Evolutionary conservation across 2,888 invertebrate species (phyloP).

Genomic region (Pyrocoelia pectoralis): DNA sequence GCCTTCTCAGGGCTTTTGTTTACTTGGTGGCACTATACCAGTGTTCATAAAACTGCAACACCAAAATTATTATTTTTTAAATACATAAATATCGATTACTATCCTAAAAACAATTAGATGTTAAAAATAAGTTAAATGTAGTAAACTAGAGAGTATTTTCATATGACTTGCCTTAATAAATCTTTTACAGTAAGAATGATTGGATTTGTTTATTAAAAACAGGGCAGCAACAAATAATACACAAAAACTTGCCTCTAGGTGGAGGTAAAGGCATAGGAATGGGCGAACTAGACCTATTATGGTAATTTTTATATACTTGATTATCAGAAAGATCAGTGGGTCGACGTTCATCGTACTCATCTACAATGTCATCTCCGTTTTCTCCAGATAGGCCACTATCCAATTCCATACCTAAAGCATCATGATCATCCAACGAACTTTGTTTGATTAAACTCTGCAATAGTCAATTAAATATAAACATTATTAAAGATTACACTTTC

Average conservation of each 20-base stretch:
- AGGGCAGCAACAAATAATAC: too few species aligned
- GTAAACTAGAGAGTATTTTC: too few species aligned
- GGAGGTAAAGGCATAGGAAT: constrained; percentile 47
- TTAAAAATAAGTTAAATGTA: too few species aligned
- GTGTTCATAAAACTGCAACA: too few species aligned
- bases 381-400: constrained; percentile 70
- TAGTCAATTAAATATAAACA: constrained; percentile 37
- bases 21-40: too few species aligned
- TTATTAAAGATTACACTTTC: not conserved
- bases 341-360: constrained; percentile 64
- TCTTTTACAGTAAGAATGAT: too few species aligned
- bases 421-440: constrained; percentile 86
- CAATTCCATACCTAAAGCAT: constrained; percentile 76
- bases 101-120: too few species aligned
- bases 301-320: constrained; percentile 51
- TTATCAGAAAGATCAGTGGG: constrained; percentile 59
- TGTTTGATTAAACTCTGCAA: constrained; percentile 85
- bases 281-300: constrained; percentile 53
- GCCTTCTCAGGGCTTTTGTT: too few species aligned
- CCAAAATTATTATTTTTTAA: too few species aligned
- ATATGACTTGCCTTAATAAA: too few species aligned
- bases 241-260: constrained; percentile 36
- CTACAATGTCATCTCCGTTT: constrained; percentile 65
- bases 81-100: too few species aligned
- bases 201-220: too few species aligned